Percentiles rank a stretch among this genome's conserved stretches.
Conservation (phyloP, 2,797 vertebrate genomes). For the Sciurus vulgaris region DNA sequence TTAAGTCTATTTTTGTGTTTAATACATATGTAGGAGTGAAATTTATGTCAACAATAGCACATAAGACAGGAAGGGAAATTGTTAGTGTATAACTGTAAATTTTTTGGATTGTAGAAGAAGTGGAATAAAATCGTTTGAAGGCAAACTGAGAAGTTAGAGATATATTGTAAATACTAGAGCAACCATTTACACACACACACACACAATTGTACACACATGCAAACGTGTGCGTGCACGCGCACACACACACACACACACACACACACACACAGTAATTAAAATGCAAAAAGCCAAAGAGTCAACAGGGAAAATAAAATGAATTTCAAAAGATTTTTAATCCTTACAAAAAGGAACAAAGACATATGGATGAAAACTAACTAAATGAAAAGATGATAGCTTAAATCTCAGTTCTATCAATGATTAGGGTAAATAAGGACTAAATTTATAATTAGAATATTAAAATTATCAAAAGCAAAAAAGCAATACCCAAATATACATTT, state of each 20-base stretch:
- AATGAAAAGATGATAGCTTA: background rate
- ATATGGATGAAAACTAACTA: conserved; percentile 25
- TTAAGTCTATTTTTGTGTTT: background rate
- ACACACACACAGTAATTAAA: background rate
- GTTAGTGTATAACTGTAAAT: background rate
- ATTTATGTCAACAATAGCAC: background rate
- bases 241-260: no score
- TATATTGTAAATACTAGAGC: background rate
- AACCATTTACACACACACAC: background rate
- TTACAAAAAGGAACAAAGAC: background rate
- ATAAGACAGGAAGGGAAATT: background rate
- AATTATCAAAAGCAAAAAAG: background rate
- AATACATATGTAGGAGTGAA: background rate
- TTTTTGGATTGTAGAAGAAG: background rate
- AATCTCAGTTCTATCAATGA: background rate
- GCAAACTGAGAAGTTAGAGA: background rate
- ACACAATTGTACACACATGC: no score
- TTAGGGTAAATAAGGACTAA: background rate
- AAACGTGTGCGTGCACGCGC: no score
- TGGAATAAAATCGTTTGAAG: background rate
- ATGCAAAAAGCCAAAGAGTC: background rate
- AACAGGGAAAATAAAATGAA: background rate
- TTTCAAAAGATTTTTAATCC: background rate
- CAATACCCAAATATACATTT: background rate
- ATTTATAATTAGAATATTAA: background rate